Conservation (phyloP, 2,113 vertebrate genomes). For the Ictidomys tridecemlineatus region DNA sequence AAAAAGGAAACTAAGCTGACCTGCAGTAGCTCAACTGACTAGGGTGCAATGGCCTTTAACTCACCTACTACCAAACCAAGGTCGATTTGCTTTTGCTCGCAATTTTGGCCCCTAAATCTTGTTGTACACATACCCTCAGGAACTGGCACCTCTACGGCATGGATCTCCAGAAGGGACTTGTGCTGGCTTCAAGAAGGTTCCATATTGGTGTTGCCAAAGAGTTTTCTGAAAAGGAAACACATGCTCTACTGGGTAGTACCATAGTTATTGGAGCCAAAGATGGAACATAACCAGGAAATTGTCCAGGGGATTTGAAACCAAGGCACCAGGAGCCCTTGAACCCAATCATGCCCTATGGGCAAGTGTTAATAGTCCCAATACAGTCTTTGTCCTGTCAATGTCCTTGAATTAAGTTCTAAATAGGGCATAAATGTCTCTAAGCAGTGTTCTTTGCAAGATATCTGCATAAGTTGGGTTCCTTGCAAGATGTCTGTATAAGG, state of each 20-base stretch:
- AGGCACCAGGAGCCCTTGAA: not conserved
- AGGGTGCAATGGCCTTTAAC: fast-evolving
- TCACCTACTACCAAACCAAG: not conserved
- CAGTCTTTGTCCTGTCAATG: not conserved
- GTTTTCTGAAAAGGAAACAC: not conserved
- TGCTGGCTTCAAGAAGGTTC: not conserved
- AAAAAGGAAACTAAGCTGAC: too few species aligned
- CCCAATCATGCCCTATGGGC: not conserved
- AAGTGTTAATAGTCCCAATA: too few species aligned
- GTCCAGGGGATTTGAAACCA: not conserved
- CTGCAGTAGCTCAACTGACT: not conserved
- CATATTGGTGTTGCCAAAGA: not conserved
- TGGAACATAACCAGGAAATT: not conserved
- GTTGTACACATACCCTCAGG: not conserved
- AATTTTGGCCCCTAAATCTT: not conserved
- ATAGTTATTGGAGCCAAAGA: not conserved
- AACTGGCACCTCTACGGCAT: too few species aligned
- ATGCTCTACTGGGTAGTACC: not conserved
- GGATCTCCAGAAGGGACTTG: too few species aligned
- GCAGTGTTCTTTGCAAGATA: not conserved
- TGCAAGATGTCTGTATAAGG: not conserved
- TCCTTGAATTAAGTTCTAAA: not conserved
- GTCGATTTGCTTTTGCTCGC: too few species aligned
- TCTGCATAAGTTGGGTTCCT: not conserved
- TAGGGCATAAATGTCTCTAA: not conserved